phyloP scores from a whole-genome alignment of 2,888 invertebrate species.

The Laspeyria flexula region DNA sequence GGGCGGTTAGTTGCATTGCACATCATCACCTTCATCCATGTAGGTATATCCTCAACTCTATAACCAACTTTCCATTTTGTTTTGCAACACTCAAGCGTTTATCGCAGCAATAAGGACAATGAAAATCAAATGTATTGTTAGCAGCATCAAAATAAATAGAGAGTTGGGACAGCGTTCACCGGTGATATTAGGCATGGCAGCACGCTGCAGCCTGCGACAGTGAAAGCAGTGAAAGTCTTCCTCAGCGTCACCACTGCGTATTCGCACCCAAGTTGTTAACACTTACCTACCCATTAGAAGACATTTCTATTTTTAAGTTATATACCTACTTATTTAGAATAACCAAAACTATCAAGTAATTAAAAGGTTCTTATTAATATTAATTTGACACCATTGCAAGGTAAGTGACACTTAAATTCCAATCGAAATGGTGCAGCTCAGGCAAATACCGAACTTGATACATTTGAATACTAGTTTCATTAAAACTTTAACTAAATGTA shows the following conservation, averaged over 20 bases:
- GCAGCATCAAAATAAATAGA: conserved; percentile 79
- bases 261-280: conserved; percentile 57
- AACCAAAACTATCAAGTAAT: not conserved
- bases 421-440: conserved; percentile 13
- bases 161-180: conserved; percentile 60
- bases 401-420: conserved; percentile 4
- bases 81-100: conserved; percentile 70
- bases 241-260: conserved; percentile 44
- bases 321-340: conserved; percentile 13
- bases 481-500: conserved; percentile 4
- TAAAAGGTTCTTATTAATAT: conserved; percentile 2
- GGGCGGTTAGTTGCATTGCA: conserved; percentile 72
- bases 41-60: conserved; percentile 64
- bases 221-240: conserved; percentile 84
- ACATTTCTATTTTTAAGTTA: conserved; percentile 49
- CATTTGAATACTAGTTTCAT: conserved; percentile 29
- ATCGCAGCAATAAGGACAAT: conserved; percentile 74
- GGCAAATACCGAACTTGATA: conserved; percentile 8
- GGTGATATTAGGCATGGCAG: conserved; percentile 57
- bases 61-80: conserved; percentile 78
- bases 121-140: conserved; percentile 74
- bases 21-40: conserved; percentile 75
- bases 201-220: conserved; percentile 67
- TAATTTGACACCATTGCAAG: conserved; percentile 8
- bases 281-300: conserved; percentile 55